A percentile compares a stretch with the other conserved stretches of the same genome.
phyloP scores from a whole-genome alignment of 2,888 invertebrate genomes.

The Epirrita christyi region DNA sequence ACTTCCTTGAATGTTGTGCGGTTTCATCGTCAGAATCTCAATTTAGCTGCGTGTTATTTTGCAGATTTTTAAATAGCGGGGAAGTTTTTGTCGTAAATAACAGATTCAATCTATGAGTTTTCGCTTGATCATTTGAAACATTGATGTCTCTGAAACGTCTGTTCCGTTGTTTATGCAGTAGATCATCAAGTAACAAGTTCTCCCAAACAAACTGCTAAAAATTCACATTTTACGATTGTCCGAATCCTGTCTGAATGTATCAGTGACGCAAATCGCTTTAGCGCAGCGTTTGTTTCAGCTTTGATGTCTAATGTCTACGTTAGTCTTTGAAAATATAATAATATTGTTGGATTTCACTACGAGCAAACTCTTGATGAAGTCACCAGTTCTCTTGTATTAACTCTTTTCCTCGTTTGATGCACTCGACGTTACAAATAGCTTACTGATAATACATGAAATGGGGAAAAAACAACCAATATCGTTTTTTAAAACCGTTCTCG shows the following conservation, averaged over 20 bases:
- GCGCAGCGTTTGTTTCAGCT: constrained; percentile 10
- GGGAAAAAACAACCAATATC: too few relatives aligned
- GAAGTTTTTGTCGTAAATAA: constrained; percentile 21
- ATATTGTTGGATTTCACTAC: constrained; percentile 8
- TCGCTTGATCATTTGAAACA: constrained; percentile 10
- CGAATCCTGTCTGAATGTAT: constrained; percentile 39
- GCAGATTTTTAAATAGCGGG: constrained; percentile 22
- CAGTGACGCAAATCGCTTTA: constrained; percentile 41
- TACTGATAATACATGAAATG: background rate
- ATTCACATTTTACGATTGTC: constrained; percentile 51
- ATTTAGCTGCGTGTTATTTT: constrained; percentile 24
- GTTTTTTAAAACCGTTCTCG: too few relatives aligned
- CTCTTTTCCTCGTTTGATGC: constrained; percentile 18
- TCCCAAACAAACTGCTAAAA: constrained; percentile 47
- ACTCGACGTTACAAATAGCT: background rate
- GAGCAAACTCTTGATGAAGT: constrained; percentile 16
- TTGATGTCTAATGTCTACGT: constrained; percentile 22
- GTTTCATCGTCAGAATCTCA: constrained; percentile 26
- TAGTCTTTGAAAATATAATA: constrained; percentile 7
- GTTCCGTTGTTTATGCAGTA: constrained; percentile 23
- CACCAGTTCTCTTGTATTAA: constrained; percentile 10
- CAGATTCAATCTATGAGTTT: constrained; percentile 18
- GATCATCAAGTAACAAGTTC: constrained; percentile 27
- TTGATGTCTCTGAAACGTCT: constrained; percentile 9
- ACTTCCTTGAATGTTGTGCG: constrained; percentile 31